Conservation (phyloP, 2,113 vertebrate species). For the Periophthalmodon schlosseri region DNA sequence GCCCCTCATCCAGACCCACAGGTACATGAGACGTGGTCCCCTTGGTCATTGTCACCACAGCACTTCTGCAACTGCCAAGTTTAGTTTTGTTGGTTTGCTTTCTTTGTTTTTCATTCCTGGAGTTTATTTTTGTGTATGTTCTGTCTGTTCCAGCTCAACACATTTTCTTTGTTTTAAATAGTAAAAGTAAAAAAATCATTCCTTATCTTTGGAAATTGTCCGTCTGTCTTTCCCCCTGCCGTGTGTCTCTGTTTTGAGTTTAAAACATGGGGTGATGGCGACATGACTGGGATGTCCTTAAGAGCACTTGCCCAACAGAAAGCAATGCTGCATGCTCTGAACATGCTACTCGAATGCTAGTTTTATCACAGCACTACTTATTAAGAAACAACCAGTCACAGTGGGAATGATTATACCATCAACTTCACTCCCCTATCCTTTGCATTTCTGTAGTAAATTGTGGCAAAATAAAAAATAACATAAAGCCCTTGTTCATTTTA, state of each 20-base stretch:
- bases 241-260: conserved; percentile 12
- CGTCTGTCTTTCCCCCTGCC: conserved; percentile 8
- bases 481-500: not conserved
- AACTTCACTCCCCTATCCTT: conserved; percentile 10
- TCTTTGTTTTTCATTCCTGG: conserved; percentile 61
- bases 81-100: conserved; percentile 55
- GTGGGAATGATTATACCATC: conserved; percentile 13
- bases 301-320: conserved; percentile 57
- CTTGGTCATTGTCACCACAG: conserved; percentile 62
- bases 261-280: conserved; percentile 17
- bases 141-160: conserved; percentile 46
- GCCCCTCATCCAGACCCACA: conserved; percentile 60
- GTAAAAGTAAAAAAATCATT: conserved; percentile 60
- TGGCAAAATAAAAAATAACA: conserved; percentile 27
- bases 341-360: conserved; percentile 32
- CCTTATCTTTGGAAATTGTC: conserved; percentile 47
- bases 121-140: conserved; percentile 46
- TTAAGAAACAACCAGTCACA: conserved; percentile 1
- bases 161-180: conserved; percentile 45
- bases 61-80: conserved; percentile 72
- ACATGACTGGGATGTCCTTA: conserved; percentile 17
- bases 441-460: conserved; percentile 20
- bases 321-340: conserved; percentile 51
- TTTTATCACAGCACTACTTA: conserved; percentile 39
- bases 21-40: conserved; percentile 63